Percentiles rank a stretch among this genome's conserved stretches.
phyloP scores from a whole-genome alignment of 2,797 vertebrate species.

The Danio aesculapii region DNA sequence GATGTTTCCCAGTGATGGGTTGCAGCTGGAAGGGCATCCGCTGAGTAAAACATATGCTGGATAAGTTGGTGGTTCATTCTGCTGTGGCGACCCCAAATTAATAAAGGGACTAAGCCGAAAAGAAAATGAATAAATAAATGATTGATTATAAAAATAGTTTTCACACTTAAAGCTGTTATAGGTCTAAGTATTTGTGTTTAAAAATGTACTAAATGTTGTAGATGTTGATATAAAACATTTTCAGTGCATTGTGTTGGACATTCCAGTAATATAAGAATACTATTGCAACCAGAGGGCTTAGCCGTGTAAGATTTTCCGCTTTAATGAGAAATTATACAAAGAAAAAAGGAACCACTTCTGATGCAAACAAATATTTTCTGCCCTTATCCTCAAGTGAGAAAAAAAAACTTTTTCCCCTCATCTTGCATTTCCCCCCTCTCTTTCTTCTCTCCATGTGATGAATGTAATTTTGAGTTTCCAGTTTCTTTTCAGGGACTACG shows the following conservation, averaged over 20 bases:
- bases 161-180: no score
- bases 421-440: constrained; percentile 57
- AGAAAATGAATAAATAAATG: no score
- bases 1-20: no score
- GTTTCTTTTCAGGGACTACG: constrained; percentile 57
- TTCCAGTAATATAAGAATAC: neutral
- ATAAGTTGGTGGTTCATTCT: no score
- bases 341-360: constrained; percentile 74
- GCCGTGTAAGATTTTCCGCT: constrained; percentile 77
- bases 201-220: no score
- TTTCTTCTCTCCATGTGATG: constrained; percentile 67
- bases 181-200: no score
- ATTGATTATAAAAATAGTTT: no score
- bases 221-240: neutral
- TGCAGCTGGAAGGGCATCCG: no score
- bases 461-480: constrained; percentile 75
- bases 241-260: neutral
- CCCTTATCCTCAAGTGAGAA: constrained; percentile 15
- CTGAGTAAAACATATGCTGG: no score
- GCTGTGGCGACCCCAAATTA: no score
- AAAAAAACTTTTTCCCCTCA: constrained; percentile 62
- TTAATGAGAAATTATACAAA: constrained; percentile 46
- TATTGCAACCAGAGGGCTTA: constrained; percentile 71
- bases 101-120: no score
- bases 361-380: constrained; percentile 66